phyloP scores from a whole-genome alignment of 2,797 vertebrate genomes.

The Peromyscus nudipes region DNA sequence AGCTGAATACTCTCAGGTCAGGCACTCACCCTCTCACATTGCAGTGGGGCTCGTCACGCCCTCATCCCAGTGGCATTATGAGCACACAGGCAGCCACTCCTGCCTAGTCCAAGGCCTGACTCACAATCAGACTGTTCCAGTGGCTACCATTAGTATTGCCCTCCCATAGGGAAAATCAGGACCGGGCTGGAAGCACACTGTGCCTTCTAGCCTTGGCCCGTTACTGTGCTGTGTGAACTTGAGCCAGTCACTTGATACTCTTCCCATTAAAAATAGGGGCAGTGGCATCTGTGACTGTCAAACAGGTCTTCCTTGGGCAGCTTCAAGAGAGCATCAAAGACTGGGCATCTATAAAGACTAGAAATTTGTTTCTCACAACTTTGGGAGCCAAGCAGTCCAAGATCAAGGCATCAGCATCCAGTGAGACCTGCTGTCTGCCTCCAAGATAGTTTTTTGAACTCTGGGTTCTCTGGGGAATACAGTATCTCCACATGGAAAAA shows the following conservation, averaged over 20 bases:
- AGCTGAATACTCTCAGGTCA: too few species aligned
- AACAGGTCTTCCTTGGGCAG: background rate
- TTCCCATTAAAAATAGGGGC: background rate
- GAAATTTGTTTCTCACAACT: background rate
- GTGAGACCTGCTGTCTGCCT: background rate
- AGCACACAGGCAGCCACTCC: background rate
- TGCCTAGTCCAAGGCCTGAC: background rate
- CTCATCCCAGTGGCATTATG: accelerated
- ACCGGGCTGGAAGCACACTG: background rate
- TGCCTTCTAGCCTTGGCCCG: background rate
- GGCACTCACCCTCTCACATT: background rate
- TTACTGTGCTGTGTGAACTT: background rate
- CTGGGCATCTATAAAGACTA: background rate
- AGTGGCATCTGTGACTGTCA: background rate
- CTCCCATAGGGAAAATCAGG: background rate
- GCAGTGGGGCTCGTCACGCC: background rate
- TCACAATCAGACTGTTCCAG: background rate
- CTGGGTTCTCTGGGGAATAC: background rate
- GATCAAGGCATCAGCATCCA: background rate
- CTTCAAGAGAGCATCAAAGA: background rate
- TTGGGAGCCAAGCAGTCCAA: background rate
- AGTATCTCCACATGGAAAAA: background rate
- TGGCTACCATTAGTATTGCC: background rate
- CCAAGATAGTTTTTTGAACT: background rate
- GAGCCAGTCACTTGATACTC: background rate